Percentiles rank a stretch among this genome's conserved stretches.
These are phyloP conservation scores for Bombus waltoni DNA, from an alignment of 1,140 invertebrate genomes.

Conservation along the genomic window DNA sequence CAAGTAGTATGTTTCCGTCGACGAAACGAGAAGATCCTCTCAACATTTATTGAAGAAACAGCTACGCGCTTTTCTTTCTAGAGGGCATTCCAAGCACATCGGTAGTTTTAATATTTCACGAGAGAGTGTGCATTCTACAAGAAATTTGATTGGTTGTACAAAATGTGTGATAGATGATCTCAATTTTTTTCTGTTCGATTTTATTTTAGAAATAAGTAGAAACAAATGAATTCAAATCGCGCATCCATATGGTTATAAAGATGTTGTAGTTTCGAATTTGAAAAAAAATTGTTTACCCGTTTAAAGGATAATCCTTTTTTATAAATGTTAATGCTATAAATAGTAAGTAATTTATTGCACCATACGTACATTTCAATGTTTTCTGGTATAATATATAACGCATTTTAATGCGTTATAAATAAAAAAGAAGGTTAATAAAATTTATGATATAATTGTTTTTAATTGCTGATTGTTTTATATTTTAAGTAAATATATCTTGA, in stretches of 20 bases:
- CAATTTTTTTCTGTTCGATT: neutral
- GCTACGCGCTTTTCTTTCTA: neutral
- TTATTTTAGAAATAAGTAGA: neutral
- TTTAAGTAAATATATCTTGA: neutral
- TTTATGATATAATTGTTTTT: neutral
- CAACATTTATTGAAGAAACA: neutral
- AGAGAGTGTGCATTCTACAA: neutral
- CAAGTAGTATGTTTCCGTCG: conserved; percentile 11
- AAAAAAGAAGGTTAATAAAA: neutral
- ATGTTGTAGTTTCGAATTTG: too few relatives aligned
- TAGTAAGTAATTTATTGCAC: too few relatives aligned
- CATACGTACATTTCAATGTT: too few relatives aligned
- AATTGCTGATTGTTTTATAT: neutral
- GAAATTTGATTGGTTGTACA: neutral
- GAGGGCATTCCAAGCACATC: neutral
- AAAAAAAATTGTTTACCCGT: too few relatives aligned
- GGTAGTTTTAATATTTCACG: neutral
- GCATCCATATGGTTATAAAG: too few relatives aligned
- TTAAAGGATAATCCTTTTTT: neutral
- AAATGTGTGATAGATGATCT: neutral
- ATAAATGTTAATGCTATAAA: neutral
- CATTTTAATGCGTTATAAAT: too few relatives aligned
- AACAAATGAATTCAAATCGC: neutral
- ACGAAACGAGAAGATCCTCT: conserved; percentile 5
- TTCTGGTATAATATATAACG: too few relatives aligned